Evolutionary conservation across 2,113 vertebrate genomes (phyloP).

Genomic region (Perca fluviatilis): DNA sequence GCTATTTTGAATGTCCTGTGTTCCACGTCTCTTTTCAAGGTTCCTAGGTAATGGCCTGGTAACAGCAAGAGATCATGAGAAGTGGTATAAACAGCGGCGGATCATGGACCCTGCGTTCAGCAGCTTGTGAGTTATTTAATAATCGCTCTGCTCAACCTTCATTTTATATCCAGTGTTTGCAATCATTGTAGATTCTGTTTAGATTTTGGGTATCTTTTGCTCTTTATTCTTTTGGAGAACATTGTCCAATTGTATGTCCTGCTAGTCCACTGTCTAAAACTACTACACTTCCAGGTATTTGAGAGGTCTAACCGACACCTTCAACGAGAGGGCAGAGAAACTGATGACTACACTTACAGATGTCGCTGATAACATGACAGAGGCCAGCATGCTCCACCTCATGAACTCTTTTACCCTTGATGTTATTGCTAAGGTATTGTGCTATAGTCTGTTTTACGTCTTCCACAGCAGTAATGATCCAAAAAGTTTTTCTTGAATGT

Average conservation of each 20-base stretch:
- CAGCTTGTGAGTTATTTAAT: conserved; percentile 83
- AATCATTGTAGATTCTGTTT: not conserved
- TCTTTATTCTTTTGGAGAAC: not conserved
- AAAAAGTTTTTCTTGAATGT: not conserved
- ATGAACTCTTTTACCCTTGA: conserved; percentile 81
- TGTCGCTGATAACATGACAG: conserved; percentile 52
- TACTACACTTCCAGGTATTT: conserved; percentile 73
- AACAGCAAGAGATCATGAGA: conserved; percentile 85
- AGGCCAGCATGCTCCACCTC: conserved; percentile 69
- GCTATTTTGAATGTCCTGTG: not conserved
- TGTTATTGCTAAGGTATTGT: conserved; percentile 78
- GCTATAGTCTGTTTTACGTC: not conserved
- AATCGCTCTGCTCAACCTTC: not conserved
- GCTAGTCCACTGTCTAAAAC: not conserved
- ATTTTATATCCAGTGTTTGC: not conserved
- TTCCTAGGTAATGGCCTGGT: conserved; percentile 90
- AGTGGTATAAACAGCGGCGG: conserved; percentile 91
- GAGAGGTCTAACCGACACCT: conserved; percentile 74
- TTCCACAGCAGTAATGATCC: not conserved
- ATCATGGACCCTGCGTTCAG: conserved; percentile 94
- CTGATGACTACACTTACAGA: conserved; percentile 77
- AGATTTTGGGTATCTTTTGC: not conserved
- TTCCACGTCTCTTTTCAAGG: conserved; percentile 68
- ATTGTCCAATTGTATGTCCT: not conserved
- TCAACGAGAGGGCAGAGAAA: conserved; percentile 80